Evolutionary conservation across 2,797 vertebrate species (phyloP), one percentile per base, ranked within the genome.

Genomic region (Nasua narica): DNA sequence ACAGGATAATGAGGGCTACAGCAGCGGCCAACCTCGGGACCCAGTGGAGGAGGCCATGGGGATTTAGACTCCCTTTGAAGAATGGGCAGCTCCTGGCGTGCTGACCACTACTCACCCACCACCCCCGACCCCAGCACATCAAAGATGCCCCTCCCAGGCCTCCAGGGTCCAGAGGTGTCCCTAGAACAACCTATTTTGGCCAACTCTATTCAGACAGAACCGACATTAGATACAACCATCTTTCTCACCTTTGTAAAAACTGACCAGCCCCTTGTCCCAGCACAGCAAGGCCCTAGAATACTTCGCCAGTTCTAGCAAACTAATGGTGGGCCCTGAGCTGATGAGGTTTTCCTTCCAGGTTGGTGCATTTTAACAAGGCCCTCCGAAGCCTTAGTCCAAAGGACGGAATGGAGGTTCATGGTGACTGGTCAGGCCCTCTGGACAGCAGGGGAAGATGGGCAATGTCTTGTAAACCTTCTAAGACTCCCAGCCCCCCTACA

Each of bases 331-430:
- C 19, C 16, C 23, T 35, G 37, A 50, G 60, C 25, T 25, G 8
- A 54, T 25, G 35, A 46, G 11, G 19, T 54, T 93, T 95, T 76
- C 89, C 95, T 78, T 87, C 76, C 29, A 84, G 83, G 58, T 60
- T 3, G 62, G 60, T 50, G 10, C 25, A 60, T 86, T 96, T 95
- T 87, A 86, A 43, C 46, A 86, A 91, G 46, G 18, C 2, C 40
- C n/a, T 94, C 46, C 27, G 52, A 81, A 86, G 27, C 32, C 77
- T 91, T 48, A 35, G 72, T 89, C 48, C 37, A 72, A 81, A 89
- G 35, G 25, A 32, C 83, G 32, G 25, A 27, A 86, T 60, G 58
- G 40, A 52, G 27, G 25, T 83, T 85, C 81, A n/a, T 67, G 19
- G 35, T 56, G 43, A 69, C 37, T 50, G 37, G 74, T 58, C 27